Conservation (phyloP, 2,113 vertebrate genomes). For the Phalacrocorax aristotelis region DNA sequence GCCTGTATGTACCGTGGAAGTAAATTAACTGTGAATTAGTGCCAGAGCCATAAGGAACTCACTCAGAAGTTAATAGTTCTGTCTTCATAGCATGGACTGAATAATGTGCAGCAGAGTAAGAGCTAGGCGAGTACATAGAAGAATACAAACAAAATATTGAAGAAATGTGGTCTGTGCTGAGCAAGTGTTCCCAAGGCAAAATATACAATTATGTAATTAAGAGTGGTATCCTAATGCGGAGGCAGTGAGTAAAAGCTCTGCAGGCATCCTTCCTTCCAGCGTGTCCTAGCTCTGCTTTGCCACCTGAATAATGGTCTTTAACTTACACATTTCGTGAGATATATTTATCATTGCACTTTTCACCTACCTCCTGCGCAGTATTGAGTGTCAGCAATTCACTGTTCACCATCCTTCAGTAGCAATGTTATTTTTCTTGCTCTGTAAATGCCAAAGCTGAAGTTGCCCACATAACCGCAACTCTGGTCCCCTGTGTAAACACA, state of each 20-base stretch:
- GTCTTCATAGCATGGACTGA: constrained; percentile 23
- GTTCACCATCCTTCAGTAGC: constrained; percentile 1
- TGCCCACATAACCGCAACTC: constrained; percentile 25
- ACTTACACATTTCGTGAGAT: background rate
- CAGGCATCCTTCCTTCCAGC: background rate
- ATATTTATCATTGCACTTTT: constrained; percentile 47
- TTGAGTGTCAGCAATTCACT: constrained; percentile 41
- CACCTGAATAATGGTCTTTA: constrained; percentile 34
- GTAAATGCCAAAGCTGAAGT: constrained; percentile 19
- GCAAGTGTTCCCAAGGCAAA: background rate
- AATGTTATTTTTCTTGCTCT: constrained; percentile 47
- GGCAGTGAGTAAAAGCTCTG: background rate
- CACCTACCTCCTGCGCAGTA: constrained; percentile 7
- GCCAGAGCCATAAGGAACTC: constrained; percentile 29
- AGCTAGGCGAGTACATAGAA: background rate
- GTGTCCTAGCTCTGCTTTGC: background rate
- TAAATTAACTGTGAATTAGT: constrained; percentile 63
- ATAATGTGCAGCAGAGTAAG: constrained; percentile 26
- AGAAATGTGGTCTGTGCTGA: background rate
- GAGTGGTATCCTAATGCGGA: background rate
- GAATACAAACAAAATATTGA: constrained; percentile 43
- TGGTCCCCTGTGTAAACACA: constrained; percentile 18
- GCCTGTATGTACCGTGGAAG: background rate
- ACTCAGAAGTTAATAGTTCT: constrained; percentile 41
- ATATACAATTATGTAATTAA: background rate